Conservation (phyloP, 2,113 vertebrate genomes). For the Gobius niger region DNA sequence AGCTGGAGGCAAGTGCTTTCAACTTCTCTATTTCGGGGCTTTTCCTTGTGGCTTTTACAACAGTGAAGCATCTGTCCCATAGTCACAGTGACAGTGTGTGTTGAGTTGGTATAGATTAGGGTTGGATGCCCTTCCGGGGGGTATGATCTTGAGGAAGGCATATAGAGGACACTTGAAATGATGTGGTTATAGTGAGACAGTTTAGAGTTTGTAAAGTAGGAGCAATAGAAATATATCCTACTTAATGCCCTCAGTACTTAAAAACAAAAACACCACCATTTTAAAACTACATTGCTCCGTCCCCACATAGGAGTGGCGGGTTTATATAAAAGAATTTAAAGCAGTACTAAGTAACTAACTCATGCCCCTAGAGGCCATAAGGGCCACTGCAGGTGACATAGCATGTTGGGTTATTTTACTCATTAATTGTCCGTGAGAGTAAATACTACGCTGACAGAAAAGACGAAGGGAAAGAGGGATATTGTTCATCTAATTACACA, state of each 20-base stretch:
- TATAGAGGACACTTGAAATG: background rate
- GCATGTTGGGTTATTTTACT: too few relatives aligned
- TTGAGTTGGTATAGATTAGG: background rate
- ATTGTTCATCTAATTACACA: too few relatives aligned
- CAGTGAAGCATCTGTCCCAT: background rate
- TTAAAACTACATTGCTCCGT: too few relatives aligned
- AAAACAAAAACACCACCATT: too few relatives aligned
- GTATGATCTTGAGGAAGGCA: background rate
- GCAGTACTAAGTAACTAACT: too few relatives aligned
- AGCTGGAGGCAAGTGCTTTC: slow-evolving; percentile 1
- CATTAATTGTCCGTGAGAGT: too few relatives aligned
- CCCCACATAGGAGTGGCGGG: too few relatives aligned
- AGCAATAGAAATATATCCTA: background rate
- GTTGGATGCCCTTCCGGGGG: background rate
- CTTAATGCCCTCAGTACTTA: background rate
- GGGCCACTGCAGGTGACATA: too few relatives aligned
- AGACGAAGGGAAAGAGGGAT: too few relatives aligned
- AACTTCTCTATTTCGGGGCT: background rate
- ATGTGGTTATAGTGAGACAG: background rate
- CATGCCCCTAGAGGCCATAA: too few relatives aligned
- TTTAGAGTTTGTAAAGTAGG: background rate
- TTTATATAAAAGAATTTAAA: too few relatives aligned
- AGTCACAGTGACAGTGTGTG: background rate
- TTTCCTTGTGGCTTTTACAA: background rate
- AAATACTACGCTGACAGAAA: too few relatives aligned